Base-by-base conservation (phyloP, 2,113 vertebrate genomes). In the Cololabis saira region DNA sequence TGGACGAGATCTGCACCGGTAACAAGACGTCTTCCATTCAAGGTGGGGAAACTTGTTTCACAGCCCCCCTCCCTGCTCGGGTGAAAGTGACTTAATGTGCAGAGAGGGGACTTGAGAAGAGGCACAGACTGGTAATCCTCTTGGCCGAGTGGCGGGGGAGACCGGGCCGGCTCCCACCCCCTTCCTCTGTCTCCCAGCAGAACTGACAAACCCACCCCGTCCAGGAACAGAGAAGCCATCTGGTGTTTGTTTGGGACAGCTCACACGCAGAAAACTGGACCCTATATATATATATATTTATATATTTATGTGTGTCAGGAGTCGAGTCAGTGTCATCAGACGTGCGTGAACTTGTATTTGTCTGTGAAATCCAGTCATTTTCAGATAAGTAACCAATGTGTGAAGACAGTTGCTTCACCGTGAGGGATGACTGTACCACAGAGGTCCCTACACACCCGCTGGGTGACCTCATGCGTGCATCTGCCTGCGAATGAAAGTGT, bases 191-290 rank as follows among this genome's bases (percentile, higher is more conserved):
- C 57, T 74, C 74, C 83, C 55, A 51, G 80, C 74, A 86, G 79
- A 49, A 76, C 75, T 81, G 79, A 88, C 89, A 89, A 83, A 83
- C 84, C 84, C 85, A 84, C 89, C 83, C 87, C 80, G 69, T 90
- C 84, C 90, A 87, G 84, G 78, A 90, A 83, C 80, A 83, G 85
- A 82, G 83, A 81, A 85, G 87, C 92, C 92, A 93, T 93, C 92
- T 93, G 92, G 91, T 93, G 90, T 93, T 92, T 93, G 88, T 89
- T 89, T 90, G 86, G 88, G 87, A 87, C 80, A 84, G 75, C 84
- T 86, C 67, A 47, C 70, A 84, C 75, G 79, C 84, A 89, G 82
- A 71, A 77, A 81, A 79, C 55, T 48, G 45, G 57, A 74, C 19
- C 54, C 33, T 72, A 50, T 45, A 59, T 59, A 61, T 67, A 58